These are phyloP conservation scores for Talpa occidentalis DNA, from an alignment of 2,113 vertebrate species.

Conservation along the genomic window DNA sequence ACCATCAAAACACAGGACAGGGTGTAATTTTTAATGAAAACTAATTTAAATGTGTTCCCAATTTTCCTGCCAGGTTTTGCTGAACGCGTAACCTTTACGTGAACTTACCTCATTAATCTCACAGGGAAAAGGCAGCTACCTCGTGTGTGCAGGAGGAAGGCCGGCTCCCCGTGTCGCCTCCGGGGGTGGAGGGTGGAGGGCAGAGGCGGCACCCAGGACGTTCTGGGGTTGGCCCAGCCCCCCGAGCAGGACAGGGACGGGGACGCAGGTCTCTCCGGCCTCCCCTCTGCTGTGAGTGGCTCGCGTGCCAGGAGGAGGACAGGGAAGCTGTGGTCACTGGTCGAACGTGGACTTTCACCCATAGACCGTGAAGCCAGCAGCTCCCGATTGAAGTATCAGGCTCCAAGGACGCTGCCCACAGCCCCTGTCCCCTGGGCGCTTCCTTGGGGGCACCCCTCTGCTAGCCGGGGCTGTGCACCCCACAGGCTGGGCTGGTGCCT, in stretches of 20 bases:
- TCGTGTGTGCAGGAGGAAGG: conserved; percentile 9
- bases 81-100: conserved; percentile 81
- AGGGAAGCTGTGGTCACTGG: neutral
- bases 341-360: neutral
- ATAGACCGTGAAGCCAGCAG: neutral
- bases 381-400: neutral
- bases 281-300: neutral
- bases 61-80: conserved; percentile 71
- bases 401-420: too few relatives aligned
- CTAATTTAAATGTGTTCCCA: conserved; percentile 70
- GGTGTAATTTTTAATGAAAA: conserved; percentile 76
- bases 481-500: too few relatives aligned
- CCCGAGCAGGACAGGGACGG: too few relatives aligned
- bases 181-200: too few relatives aligned
- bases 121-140: conserved; percentile 60
- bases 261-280: too few relatives aligned
- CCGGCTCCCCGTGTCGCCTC: too few relatives aligned
- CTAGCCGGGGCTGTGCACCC: too few relatives aligned
- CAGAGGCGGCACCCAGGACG: too few relatives aligned
- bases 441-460: too few relatives aligned
- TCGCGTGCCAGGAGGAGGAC: neutral
- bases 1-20: conserved; percentile 70
- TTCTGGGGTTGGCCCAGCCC: too few relatives aligned
- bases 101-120: conserved; percentile 83
- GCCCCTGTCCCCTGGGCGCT: too few relatives aligned